phyloP scores from a whole-genome alignment of 2,888 invertebrate genomes.

The Drosophila gaucha region DNA sequence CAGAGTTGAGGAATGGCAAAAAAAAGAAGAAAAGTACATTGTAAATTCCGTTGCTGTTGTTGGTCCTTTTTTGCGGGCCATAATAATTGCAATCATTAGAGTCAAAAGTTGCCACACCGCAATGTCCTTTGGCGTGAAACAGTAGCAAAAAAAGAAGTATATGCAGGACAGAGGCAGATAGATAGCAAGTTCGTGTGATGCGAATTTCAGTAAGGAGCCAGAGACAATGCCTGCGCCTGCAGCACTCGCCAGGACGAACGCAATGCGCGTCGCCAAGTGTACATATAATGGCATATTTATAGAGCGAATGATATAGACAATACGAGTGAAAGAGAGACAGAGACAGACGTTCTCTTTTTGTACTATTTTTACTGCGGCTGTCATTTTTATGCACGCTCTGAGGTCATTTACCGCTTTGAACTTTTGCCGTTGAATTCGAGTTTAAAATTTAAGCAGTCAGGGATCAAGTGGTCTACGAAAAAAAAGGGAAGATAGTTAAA shows the following conservation, averaged over 20 bases:
- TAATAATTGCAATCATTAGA: slow-evolving; percentile 82
- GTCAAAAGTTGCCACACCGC: slow-evolving; percentile 81
- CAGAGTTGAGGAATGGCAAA: slow-evolving; percentile 43
- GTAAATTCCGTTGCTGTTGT: slow-evolving; percentile 63
- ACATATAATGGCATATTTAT: slow-evolving; percentile 78
- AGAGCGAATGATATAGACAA: slow-evolving; percentile 49
- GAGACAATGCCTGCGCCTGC: slow-evolving; percentile 57
- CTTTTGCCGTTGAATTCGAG: slow-evolving; percentile 53
- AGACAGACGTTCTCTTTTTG: slow-evolving; percentile 6
- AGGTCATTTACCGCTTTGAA: slow-evolving; percentile 75
- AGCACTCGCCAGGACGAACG: slow-evolving; percentile 54
- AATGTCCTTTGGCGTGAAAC: slow-evolving; percentile 73
- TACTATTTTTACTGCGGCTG: slow-evolving; percentile 56
- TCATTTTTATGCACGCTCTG: slow-evolving; percentile 62
- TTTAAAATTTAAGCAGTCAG: slow-evolving; percentile 26
- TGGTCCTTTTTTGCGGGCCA: slow-evolving; percentile 59
- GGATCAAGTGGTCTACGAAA: slow-evolving; percentile 30
- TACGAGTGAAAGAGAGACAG: slow-evolving; percentile 15
- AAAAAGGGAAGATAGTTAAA: neutral
- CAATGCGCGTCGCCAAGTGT: slow-evolving; percentile 69
- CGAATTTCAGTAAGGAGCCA: slow-evolving; percentile 50
- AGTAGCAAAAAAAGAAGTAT: slow-evolving; percentile 46
- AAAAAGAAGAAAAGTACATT: slow-evolving; percentile 40
- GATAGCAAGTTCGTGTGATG: slow-evolving; percentile 27
- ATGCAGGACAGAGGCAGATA: slow-evolving; percentile 27